Evolutionary conservation across 2,888 invertebrate genomes (phyloP), one percentile per base, ranked within the genome.

Genomic region (Sphaerophoria rueppellii): DNA sequence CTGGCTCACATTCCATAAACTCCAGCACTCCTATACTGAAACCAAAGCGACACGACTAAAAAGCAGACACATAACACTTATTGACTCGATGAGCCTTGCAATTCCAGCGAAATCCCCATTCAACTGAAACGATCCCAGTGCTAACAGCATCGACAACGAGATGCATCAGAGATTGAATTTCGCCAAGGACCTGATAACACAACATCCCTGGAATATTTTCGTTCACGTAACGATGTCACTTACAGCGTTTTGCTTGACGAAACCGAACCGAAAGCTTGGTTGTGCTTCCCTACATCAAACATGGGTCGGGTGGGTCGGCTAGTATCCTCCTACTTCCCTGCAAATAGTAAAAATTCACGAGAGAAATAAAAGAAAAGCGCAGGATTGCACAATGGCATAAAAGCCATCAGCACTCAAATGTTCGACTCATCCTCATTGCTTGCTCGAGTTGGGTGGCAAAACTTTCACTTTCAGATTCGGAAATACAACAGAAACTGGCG

Each of bases 391-490:
- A 81, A 81, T 73, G 72, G 60, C 75, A 75, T 63, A 69, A 46
- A 55, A 70, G 16, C 24, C 24, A 24, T 32, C 52, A 70, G 24
- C 52, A 37, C 50, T 52, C 37, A 34, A 55, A 24, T 37, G 32
- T 55, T 24, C 55, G 11, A 0, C 34, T 5, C 14, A 1, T 35
- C 48, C 46, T 65, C 55, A 60, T 52, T 63, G 46, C 37, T 9
- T 12, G 12, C 6, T 43, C 6, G 43, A 12, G 43, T 9, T 43
- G 43, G 32, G 50, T 11, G 48, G 55, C 24, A 32, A 61, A 61
- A 76, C 85, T 85, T 85, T 85, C 85, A 69, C 81, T 85, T 85
- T 85, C 76, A 60, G 48, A 70, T 81, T 85, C 85, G 85, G 85
- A 85, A 85, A 77, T 73, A 76, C 70, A 48, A 70, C 37, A 55